A percentile compares a stretch with the other conserved stretches of the same genome.
These are phyloP conservation scores for Papilio gigon DNA, from an alignment of 2,888 invertebrate species.

Conservation along the genomic window DNA sequence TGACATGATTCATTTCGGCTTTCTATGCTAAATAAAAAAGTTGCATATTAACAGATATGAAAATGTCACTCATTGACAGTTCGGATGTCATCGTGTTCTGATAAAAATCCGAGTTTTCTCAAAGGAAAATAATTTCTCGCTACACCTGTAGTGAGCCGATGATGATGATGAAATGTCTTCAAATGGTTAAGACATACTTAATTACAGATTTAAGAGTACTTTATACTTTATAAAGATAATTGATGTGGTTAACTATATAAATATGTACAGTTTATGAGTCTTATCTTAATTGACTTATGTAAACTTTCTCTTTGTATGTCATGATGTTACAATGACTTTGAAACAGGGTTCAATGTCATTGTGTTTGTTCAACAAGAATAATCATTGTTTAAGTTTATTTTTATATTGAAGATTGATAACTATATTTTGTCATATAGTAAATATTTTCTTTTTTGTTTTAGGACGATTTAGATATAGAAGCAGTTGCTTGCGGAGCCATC, in stretches of 20 bases:
- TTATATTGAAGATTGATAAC: constrained; percentile 21
- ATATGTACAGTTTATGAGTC: background rate
- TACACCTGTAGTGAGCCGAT: too few species aligned
- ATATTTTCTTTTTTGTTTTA: constrained; percentile 65
- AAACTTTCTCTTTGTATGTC: constrained; percentile 24
- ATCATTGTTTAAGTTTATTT: constrained; percentile 12
- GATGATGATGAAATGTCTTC: too few species aligned
- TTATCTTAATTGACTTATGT: constrained; percentile 21
- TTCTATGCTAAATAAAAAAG: too few species aligned
- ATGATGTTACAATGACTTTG: constrained; percentile 28
- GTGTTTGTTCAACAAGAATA: background rate
- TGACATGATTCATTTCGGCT: too few species aligned
- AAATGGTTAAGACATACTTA: too few species aligned
- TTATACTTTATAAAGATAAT: too few species aligned
- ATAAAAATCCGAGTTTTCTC: too few species aligned
- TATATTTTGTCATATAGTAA: constrained; percentile 19
- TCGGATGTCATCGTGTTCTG: too few species aligned
- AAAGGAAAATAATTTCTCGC: too few species aligned
- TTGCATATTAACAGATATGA: too few species aligned
- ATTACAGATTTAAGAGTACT: too few species aligned
- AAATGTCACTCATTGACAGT: too few species aligned
- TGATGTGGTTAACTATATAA: background rate
- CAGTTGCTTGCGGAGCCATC: constrained; percentile 98
- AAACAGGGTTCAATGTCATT: constrained; percentile 33
- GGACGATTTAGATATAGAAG: constrained; percentile 90